Evolutionary conservation across 2,888 invertebrate genomes (phyloP).

Genomic region (Theretra japonica): DNA sequence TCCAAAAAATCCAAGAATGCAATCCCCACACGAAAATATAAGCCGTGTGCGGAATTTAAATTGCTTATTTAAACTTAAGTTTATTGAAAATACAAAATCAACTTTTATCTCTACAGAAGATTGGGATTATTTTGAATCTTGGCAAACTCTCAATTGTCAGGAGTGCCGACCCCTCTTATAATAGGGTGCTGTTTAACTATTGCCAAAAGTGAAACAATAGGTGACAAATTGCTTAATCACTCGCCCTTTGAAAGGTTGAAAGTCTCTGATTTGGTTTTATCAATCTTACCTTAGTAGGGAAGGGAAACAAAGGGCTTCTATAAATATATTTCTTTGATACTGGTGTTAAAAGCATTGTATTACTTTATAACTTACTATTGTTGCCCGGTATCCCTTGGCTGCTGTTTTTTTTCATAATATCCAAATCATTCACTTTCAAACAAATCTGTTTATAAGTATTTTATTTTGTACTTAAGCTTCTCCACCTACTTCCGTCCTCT

Average conservation of each 20-base stretch:
- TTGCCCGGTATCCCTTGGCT: no score
- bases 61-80: slow-evolving; percentile 15
- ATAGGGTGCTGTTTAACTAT: slow-evolving; percentile 35
- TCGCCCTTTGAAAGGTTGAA: slow-evolving; percentile 36
- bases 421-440: no score
- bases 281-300: slow-evolving; percentile 20
- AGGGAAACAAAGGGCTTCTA: background rate
- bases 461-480: no score
- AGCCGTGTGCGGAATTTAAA: slow-evolving; percentile 6
- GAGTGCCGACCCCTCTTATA: slow-evolving; percentile 17
- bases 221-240: slow-evolving; percentile 50
- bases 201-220: slow-evolving; percentile 39
- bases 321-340: background rate
- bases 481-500: no score
- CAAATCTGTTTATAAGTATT: no score
- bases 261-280: slow-evolving; percentile 40
- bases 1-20: background rate
- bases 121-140: slow-evolving; percentile 21
- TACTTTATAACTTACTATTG: no score
- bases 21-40: background rate
- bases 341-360: no score
- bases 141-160: slow-evolving; percentile 9
- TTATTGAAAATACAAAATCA: slow-evolving; percentile 25
- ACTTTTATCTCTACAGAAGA: slow-evolving; percentile 2
- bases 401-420: no score